Conservation (phyloP, 2,888 invertebrate genomes). For the Thymelicus lineola region DNA sequence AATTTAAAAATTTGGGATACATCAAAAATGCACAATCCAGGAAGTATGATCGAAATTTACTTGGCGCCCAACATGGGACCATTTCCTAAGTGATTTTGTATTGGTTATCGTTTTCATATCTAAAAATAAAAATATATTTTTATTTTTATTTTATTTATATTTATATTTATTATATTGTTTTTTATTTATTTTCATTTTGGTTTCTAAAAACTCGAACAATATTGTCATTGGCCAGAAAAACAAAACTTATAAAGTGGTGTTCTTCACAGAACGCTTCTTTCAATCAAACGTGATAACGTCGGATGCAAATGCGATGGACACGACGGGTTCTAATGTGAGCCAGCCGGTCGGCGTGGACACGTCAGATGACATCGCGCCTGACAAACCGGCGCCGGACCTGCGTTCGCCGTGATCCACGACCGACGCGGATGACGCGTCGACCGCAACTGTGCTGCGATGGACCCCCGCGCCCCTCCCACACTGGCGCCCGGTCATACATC, state of each 20-base stretch:
- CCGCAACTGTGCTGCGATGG: constrained; percentile 67
- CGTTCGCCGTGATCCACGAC: constrained; percentile 73
- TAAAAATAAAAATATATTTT: too few relatives aligned
- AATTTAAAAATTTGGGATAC: too few relatives aligned
- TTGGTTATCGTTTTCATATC: not conserved
- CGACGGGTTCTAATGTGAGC: constrained; percentile 62
- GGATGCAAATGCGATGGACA: constrained; percentile 85
- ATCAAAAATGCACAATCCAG: too few relatives aligned
- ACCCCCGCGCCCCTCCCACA: constrained; percentile 79
- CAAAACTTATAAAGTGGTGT: constrained; percentile 37
- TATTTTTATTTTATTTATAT: too few relatives aligned
- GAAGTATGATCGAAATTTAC: too few relatives aligned
- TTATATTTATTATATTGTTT: constrained; percentile 1
- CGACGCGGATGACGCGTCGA: constrained; percentile 45
- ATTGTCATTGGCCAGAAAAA: constrained; percentile 34
- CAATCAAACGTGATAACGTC: constrained; percentile 85
- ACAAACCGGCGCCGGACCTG: constrained; percentile 75
- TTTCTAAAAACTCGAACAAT: constrained; percentile 8
- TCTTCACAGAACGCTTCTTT: constrained; percentile 85
- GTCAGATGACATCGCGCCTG: constrained; percentile 73
- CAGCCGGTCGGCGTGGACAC: constrained; percentile 62
- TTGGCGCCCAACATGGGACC: not conserved
- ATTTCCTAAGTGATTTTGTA: not conserved
- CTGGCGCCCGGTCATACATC: constrained; percentile 76
- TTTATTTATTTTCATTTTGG: constrained; percentile 17